phyloP scores from a whole-genome alignment of 2,797 vertebrate species.

The Heteromormyrus szaboi region DNA sequence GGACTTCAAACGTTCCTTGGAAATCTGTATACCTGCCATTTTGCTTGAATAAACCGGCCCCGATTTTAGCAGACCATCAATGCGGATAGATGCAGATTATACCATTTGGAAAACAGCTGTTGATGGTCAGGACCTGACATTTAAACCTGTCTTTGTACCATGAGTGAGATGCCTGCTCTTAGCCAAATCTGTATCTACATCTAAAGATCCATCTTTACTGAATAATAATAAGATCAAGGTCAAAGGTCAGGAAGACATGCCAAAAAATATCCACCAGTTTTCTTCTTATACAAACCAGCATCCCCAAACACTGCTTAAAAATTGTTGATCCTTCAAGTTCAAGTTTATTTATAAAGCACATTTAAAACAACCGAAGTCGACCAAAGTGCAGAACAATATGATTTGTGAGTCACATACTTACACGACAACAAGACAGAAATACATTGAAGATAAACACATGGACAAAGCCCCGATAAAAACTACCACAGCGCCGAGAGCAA shows the following conservation, averaged over 20 bases:
- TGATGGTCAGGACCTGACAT: not conserved
- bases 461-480: not conserved
- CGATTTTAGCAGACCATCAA: not conserved
- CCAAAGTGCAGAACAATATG: not conserved
- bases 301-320: not conserved
- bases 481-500: not conserved
- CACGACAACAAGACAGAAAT: not conserved
- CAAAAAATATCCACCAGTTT: not conserved
- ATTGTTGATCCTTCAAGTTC: not conserved
- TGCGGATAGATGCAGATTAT: not conserved
- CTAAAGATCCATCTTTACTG: not conserved
- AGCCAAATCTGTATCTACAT: not conserved
- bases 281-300: not conserved
- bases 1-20: not conserved
- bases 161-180: not conserved
- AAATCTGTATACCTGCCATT: not conserved
- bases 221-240: not conserved
- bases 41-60: not conserved
- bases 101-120: not conserved
- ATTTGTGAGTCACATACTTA: not conserved
- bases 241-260: not conserved
- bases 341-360: not conserved
- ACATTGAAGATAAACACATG: not conserved
- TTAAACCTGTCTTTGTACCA: not conserved
- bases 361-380: not conserved